Base-by-base conservation (phyloP, 2,113 vertebrate species). In the Pionites leucogaster region DNA sequence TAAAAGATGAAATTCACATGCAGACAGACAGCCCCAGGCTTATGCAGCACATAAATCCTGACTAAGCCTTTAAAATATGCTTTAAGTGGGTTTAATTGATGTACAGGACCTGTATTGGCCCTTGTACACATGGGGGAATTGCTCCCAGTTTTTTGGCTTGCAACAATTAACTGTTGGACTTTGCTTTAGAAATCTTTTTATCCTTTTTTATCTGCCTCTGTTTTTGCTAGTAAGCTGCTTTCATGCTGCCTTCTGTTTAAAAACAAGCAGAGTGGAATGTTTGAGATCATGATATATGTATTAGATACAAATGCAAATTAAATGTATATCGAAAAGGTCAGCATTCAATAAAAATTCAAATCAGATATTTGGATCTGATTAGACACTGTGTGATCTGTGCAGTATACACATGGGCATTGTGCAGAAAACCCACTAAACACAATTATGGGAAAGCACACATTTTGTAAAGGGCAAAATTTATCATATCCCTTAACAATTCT, bases 31-130 rank as follows among this genome's bases (percentile, higher is more conserved):
- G 95, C 94, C 92, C 3, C 55, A 88, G 93, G 93, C 90, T 86
- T 88, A 75, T 71, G 90, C 42, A 71, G 22, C 55, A 27, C 60
- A 39, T 90, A 96, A 97, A 93, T 95, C 90, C 76, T 74, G 25
- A 69, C 65, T 95, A 88, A 96, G 86, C 80, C 69, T 88, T 92
- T 94, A 79, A 92, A 93, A 94, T 86, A 77, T 74, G 57, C 41
- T 94, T 81, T 96, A 94, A 95, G 72, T 94, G 76, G 55, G 72
- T 24, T 57, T 96, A 96, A 94, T 94, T 96, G 92, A 95, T 81
- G 72, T 92, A 83, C 55, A 70, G 85, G 92, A 94, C 92, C 80
- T 81, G 44, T 57, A 80, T 62, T 94, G 88, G 64, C 92, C 82
- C 47, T 70, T 75, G 53, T 41, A 70, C 86, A 60, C 80, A 41